Evolutionary conservation across 2,797 vertebrate genomes (phyloP).

Genomic region (Cygnus olor): DNA sequence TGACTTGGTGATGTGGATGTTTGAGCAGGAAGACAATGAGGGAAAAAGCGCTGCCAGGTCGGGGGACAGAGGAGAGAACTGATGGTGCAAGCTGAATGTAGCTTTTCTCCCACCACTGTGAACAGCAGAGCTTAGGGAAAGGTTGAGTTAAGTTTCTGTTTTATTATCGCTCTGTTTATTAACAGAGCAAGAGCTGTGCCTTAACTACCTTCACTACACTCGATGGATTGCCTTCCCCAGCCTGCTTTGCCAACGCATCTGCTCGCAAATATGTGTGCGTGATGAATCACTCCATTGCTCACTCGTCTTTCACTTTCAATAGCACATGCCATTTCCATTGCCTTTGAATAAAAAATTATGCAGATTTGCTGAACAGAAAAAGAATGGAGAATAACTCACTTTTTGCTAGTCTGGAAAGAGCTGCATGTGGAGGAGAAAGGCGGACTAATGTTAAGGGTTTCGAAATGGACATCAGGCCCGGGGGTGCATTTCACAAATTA

Average conservation of each 20-base stretch:
- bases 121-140: neutral
- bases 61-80: neutral
- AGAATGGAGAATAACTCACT: constrained; percentile 15
- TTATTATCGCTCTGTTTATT: constrained; percentile 38
- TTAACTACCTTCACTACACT: neutral
- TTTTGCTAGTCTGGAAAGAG: constrained; percentile 3
- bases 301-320: constrained; percentile 31
- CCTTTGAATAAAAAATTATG: constrained; percentile 39
- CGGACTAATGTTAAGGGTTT: neutral
- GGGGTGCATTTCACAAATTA: neutral
- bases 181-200: constrained; percentile 12
- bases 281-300: constrained; percentile 56
- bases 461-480: neutral
- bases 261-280: constrained; percentile 1
- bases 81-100: neutral
- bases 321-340: constrained; percentile 29
- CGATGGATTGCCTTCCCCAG: constrained; percentile 44
- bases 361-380: constrained; percentile 8
- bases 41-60: neutral
- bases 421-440: neutral
- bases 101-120: neutral
- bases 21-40: neutral
- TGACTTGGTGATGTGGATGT: neutral
- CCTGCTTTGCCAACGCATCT: constrained; percentile 57
- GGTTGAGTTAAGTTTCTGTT: neutral